Percentiles rank a stretch among this genome's conserved stretches.
These are phyloP conservation scores for Podarcis cretensis DNA, from an alignment of 2,113 vertebrate species.

Conservation along the genomic window DNA sequence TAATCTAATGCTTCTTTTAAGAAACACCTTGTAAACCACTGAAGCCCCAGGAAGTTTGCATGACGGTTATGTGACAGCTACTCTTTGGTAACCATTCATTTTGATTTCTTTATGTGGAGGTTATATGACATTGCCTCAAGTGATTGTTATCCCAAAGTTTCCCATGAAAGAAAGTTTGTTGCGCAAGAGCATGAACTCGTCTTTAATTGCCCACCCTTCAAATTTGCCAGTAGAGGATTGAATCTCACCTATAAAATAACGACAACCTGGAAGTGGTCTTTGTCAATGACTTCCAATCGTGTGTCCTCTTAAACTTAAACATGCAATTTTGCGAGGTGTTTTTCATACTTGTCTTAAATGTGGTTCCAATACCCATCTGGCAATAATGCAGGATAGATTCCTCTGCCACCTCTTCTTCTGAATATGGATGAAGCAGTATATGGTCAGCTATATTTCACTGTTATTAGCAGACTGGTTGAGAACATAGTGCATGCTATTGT, in stretches of 20 bases:
- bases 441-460: background rate
- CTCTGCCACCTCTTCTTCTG: background rate
- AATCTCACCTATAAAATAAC: too few species aligned
- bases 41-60: background rate
- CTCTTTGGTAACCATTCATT: too few species aligned
- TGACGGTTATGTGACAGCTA: too few species aligned
- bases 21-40: background rate
- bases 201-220: too few species aligned
- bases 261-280: too few species aligned
- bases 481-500: background rate
- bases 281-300: background rate
- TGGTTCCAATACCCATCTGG: background rate
- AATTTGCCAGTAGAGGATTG: too few species aligned
- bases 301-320: background rate
- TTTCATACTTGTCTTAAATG: fast-evolving
- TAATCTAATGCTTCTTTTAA: background rate
- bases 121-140: too few species aligned
- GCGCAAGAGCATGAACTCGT: too few species aligned
- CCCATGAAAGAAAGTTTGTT: too few species aligned
- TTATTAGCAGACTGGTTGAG: background rate
- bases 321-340: background rate
- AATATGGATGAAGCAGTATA: background rate
- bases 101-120: too few species aligned
- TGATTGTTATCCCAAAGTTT: too few species aligned
- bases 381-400: background rate